These are phyloP conservation scores for Yasuhikotakia modesta DNA, from an alignment of 2,797 vertebrate species.

Conservation along the genomic window DNA sequence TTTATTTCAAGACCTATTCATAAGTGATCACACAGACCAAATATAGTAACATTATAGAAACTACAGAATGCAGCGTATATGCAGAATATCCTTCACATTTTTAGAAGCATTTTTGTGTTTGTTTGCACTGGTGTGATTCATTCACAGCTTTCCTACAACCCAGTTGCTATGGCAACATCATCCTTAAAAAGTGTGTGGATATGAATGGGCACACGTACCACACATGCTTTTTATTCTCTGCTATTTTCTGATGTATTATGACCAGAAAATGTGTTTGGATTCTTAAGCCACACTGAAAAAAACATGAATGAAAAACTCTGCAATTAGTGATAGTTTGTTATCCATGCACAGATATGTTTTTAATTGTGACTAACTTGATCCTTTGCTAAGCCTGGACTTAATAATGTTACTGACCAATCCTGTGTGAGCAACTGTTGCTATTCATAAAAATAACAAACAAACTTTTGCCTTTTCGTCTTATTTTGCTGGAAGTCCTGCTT, in stretches of 20 bases:
- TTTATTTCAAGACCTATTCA: not conserved
- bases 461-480: too few species aligned
- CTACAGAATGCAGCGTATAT: slow-evolving; percentile 1
- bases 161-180: slow-evolving; percentile 33
- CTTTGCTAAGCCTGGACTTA: too few species aligned
- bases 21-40: not conserved
- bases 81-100: too few species aligned
- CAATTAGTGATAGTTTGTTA: too few species aligned
- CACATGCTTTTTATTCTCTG: not conserved
- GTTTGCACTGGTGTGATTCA: slow-evolving; percentile 16
- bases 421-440: too few species aligned
- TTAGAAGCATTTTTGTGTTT: not conserved
- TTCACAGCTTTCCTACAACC: slow-evolving; percentile 26
- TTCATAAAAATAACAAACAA: too few species aligned
- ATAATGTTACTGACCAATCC: too few species aligned
- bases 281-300: not conserved
- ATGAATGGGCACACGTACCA: slow-evolving; percentile 7
- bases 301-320: not conserved
- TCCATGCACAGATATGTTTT: too few species aligned
- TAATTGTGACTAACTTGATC: too few species aligned
- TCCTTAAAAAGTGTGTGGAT: slow-evolving; percentile 25
- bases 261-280: not conserved
- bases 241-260: too few species aligned
- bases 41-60: not conserved
- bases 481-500: too few species aligned